These are phyloP conservation scores for Ptychodera flava DNA, from an alignment of 35 echinoderm and acorn worm genomes.

Conservation along the genomic window DNA sequence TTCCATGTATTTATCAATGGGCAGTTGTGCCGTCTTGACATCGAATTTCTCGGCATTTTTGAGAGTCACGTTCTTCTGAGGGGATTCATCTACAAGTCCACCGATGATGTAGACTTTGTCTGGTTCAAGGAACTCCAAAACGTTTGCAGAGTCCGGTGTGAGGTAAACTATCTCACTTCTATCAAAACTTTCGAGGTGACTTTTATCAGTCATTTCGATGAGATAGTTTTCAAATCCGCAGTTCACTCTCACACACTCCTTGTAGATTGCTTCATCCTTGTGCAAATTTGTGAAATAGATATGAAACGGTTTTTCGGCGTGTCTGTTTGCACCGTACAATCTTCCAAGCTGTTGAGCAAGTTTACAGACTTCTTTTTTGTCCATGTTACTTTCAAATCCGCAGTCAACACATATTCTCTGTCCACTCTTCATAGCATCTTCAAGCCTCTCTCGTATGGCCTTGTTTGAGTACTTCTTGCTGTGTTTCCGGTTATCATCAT, in stretches of 20 bases:
- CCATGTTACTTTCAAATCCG: constrained; percentile 5
- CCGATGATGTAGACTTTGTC: constrained; percentile 42
- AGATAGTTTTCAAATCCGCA: constrained; percentile 39
- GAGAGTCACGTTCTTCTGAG: constrained; percentile 26
- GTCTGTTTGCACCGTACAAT: constrained; percentile 43
- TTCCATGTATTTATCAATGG: constrained; percentile 31
- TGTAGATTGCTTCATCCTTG: neutral
- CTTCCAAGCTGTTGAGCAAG: constrained; percentile 32
- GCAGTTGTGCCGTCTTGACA: constrained; percentile 35
- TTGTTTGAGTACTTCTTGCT: constrained; percentile 3
- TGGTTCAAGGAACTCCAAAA: constrained; percentile 16
- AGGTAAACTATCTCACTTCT: constrained; percentile 18
- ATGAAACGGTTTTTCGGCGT: constrained; percentile 38
- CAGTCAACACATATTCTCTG: constrained; percentile 30
- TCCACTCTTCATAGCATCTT: constrained; percentile 19
- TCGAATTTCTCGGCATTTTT: constrained; percentile 10
- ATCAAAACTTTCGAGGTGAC: constrained; percentile 4
- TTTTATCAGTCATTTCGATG: constrained; percentile 18
- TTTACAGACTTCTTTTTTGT: constrained; percentile 27
- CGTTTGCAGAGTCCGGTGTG: constrained; percentile 17
- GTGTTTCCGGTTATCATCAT: neutral
- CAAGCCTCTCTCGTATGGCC: neutral
- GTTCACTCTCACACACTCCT: constrained; percentile 29
- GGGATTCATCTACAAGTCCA: constrained; percentile 47
- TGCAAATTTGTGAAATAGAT: constrained; percentile 30